A percentile compares a stretch with the other conserved stretches of the same genome.
Evolutionary conservation across 2,113 vertebrate genomes (phyloP).

Genomic region (Gobio gobio): DNA sequence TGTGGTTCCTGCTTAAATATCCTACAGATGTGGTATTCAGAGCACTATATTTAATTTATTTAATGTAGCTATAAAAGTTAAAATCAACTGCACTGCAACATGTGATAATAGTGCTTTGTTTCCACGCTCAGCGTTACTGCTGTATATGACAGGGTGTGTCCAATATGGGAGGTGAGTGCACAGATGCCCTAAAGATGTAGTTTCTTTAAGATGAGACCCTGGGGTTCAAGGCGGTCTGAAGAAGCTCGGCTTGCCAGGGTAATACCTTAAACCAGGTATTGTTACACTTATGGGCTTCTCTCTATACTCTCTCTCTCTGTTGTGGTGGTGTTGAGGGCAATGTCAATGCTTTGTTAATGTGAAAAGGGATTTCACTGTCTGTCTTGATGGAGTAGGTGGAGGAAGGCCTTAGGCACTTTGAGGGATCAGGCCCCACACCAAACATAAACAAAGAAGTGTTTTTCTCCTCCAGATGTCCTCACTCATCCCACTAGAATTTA

Average conservation of each 20-base stretch:
- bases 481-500: constrained; percentile 65
- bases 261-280: constrained; percentile 27
- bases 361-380: constrained; percentile 62
- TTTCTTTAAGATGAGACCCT: constrained; percentile 21
- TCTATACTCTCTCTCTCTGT: constrained; percentile 33
- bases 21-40: background rate
- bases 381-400: constrained; percentile 59
- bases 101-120: constrained; percentile 24
- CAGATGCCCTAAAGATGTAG: constrained; percentile 29
- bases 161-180: constrained; percentile 11
- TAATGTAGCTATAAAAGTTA: background rate
- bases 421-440: constrained; percentile 67
- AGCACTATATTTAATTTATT: background rate
- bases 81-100: background rate
- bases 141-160: constrained; percentile 37
- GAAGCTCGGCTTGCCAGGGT: constrained; percentile 3
- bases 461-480: constrained; percentile 59
- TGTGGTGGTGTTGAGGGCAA: constrained; percentile 30
- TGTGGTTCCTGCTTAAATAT: background rate
- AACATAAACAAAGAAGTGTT: constrained; percentile 67
- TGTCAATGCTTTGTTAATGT: constrained; percentile 52
- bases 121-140: constrained; percentile 15
- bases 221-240: constrained; percentile 21
- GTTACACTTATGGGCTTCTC: background rate
- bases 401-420: constrained; percentile 63